Conservation (phyloP, 2,113 vertebrate species). For the Bufo bufo region DNA sequence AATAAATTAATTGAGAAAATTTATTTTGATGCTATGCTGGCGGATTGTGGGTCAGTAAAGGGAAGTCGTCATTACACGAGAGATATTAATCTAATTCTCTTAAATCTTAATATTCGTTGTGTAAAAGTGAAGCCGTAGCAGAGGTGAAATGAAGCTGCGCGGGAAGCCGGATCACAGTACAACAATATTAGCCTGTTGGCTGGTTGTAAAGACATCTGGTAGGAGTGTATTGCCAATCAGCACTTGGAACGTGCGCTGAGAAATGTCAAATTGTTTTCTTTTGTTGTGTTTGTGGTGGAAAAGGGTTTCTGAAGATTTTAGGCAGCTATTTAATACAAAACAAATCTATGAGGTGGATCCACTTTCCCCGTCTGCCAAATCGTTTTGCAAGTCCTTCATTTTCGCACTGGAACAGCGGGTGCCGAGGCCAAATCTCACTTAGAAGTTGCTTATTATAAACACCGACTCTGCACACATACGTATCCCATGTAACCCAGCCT, state of each 20-base stretch:
- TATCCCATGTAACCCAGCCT: slow-evolving; percentile 7
- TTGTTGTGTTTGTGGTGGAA: slow-evolving; percentile 59
- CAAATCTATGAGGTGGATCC: slow-evolving; percentile 56
- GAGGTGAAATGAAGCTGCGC: slow-evolving; percentile 15
- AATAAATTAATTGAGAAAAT: not conserved
- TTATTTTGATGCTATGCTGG: not conserved
- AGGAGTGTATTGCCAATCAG: slow-evolving; percentile 44
- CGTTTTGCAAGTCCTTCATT: slow-evolving; percentile 40
- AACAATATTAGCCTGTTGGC: slow-evolving; percentile 49
- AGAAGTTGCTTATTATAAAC: slow-evolving; percentile 52
- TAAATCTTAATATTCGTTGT: slow-evolving; percentile 21
- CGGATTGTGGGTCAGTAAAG: not conserved
- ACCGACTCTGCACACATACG: slow-evolving; percentile 10
- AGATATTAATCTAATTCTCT: slow-evolving; percentile 2
- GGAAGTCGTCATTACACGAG: not conserved
- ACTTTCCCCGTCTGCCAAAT: slow-evolving; percentile 36
- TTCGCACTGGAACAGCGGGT: slow-evolving; percentile 11
- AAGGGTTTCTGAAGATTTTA: slow-evolving; percentile 49
- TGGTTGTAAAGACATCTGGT: slow-evolving; percentile 47
- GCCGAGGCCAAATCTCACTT: slow-evolving; percentile 40
- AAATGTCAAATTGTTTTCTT: slow-evolving; percentile 56
- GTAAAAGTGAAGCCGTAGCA: slow-evolving; percentile 26
- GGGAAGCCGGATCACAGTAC: slow-evolving; percentile 27
- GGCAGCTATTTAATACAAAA: slow-evolving; percentile 54
- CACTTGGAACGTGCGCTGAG: slow-evolving; percentile 50